Base-by-base conservation (phyloP, 2,113 vertebrate genomes). In the Catharus minimus region DNA sequence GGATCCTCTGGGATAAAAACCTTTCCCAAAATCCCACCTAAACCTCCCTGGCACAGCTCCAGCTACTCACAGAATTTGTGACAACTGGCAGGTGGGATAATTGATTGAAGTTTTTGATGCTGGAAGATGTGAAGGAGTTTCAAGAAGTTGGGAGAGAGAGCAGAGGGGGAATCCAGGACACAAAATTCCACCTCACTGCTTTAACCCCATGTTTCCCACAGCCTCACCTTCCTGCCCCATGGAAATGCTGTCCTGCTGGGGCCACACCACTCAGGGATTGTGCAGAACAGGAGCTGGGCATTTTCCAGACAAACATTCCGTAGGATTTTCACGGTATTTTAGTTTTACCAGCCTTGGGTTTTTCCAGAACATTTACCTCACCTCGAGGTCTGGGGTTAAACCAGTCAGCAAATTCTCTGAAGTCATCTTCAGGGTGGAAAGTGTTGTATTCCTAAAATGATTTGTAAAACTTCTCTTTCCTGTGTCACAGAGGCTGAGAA, bases 401-500 rank as follows among this genome's bases (percentile, higher is more conserved):
- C 21, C 27, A 43, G 27, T 3, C 8, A 50, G 5, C 3, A 10
- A 23, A 8, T 49, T 11, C 33, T 38, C 28, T 26, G 2, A 38
- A 60, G 7, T 17, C 20, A 0, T 1, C 2, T 66, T 24, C 10
- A 69, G 80, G 11, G 9, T 44, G 8, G 15, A 2, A 78, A 26
- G 27, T 17, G 0, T 73, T 80, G 44, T 2, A 0, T 56, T 13
- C 13, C 12, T 18, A 7, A 18, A 28, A 28, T 49, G 38, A 2
- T 26, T 1, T 38, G 26, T 56, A 6, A 26, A 66, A 3, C 10
- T 38, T 22, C 13, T 32, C 13, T 62, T 20, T 17, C 32, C 91
- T 90, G 38, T 72, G 50, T 84, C 15, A 2, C 87, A 98, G 98
- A 98, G 64, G 95, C 88, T 0, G 98, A 98, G 91, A 98, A 97